phyloP scores from a whole-genome alignment of 1,140 invertebrate genomes.

The Aphis craccivora region DNA sequence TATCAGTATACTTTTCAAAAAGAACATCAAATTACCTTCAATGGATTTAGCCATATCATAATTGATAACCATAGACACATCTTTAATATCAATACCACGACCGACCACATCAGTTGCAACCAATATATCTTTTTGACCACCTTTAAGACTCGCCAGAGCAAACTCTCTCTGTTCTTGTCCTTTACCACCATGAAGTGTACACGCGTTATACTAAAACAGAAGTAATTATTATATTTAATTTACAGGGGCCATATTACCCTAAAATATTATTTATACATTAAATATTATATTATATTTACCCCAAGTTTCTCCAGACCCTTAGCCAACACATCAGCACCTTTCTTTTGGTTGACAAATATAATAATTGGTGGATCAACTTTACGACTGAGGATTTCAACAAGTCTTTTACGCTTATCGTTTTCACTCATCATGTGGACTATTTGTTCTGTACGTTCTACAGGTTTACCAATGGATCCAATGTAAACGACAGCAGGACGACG shows the following conservation, averaged over 20 bases:
- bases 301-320: conserved; percentile 97
- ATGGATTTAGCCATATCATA: conserved; percentile 99
- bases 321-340: conserved; percentile 97
- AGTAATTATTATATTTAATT: conserved; percentile 56
- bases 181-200: conserved; percentile 98
- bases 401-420: conserved; percentile 89
- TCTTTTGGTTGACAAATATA: conserved; percentile 99
- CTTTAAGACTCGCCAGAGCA: conserved; percentile 94
- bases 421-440: conserved; percentile 95
- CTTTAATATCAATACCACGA: conserved; percentile 99
- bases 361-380: conserved; percentile 96
- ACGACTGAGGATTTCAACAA: conserved; percentile 84
- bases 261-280: conserved; percentile 29
- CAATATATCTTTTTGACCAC: conserved; percentile 94
- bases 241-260: not conserved
- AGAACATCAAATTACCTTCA: conserved; percentile 73
- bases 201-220: conserved; percentile 82
- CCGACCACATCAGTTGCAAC: conserved; percentile 99
- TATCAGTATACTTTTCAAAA: not conserved
- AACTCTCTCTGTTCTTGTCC: conserved; percentile 99
- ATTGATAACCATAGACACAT: conserved; percentile 98
- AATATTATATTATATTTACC: conserved; percentile 65
- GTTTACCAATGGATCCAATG: conserved; percentile 98
- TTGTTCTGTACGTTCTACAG: conserved; percentile 97
- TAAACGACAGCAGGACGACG: conserved; percentile 96